Evolutionary conservation across 2,888 invertebrate genomes (phyloP).

Genomic region (Xestobium rufovillosum): DNA sequence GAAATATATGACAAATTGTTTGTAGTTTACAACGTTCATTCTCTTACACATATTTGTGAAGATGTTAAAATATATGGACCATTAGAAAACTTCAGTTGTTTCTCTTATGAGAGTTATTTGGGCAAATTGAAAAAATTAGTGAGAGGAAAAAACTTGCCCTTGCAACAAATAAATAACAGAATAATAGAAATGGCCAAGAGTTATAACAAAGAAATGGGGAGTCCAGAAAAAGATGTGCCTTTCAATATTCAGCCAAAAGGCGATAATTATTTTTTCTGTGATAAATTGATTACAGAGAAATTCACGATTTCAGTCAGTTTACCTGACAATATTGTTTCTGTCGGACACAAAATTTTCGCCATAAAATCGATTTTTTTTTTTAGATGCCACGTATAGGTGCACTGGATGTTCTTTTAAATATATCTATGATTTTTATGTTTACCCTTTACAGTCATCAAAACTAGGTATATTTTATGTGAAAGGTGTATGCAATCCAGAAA

Average conservation of each 20-base stretch:
- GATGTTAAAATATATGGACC: constrained; percentile 10
- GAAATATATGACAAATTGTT: constrained; percentile 1
- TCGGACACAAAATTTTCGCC: background rate
- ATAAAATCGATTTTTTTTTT: too few species aligned
- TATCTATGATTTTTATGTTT: background rate
- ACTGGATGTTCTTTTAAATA: background rate
- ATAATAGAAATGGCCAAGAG: background rate
- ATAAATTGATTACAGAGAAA: background rate
- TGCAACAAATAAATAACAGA: background rate
- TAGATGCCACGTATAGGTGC: background rate
- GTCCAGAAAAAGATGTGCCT: too few species aligned
- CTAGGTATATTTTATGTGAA: background rate
- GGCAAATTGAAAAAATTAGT: constrained; percentile 6
- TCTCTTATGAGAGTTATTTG: constrained; percentile 13
- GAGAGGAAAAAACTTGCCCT: background rate
- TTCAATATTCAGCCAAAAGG: too few species aligned
- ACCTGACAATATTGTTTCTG: background rate
- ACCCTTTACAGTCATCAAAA: background rate
- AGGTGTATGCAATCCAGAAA: background rate
- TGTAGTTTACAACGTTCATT: constrained; percentile 9
- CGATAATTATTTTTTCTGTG: background rate
- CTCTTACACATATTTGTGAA: constrained; percentile 7
- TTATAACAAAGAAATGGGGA: too few species aligned
- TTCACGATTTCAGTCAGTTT: background rate
- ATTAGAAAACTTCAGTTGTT: constrained; percentile 12